These are phyloP conservation scores for Seira sanloemensis DNA, from an alignment of 2,888 invertebrate genomes.

Conservation along the genomic window DNA sequence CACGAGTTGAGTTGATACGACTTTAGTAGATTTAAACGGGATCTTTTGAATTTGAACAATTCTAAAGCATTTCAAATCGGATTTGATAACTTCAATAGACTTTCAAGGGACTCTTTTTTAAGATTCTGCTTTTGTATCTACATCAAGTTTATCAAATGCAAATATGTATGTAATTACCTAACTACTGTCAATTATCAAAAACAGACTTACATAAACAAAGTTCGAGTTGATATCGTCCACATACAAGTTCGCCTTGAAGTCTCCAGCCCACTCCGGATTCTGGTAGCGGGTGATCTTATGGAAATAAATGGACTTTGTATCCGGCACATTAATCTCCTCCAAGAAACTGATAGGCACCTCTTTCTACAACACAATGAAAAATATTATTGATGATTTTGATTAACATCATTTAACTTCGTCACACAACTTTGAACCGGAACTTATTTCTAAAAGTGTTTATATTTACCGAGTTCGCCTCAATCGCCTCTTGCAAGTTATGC, in stretches of 20 bases:
- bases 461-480: conserved; percentile 84
- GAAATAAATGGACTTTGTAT: conserved; percentile 78
- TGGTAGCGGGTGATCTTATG: conserved; percentile 65
- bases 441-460: no score
- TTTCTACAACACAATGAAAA: conserved; percentile 76
- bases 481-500: conserved; percentile 81
- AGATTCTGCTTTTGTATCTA: background rate
- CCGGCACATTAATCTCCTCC: conserved; percentile 85
- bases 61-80: background rate
- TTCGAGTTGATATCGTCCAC: conserved; percentile 88
- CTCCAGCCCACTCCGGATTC: conserved; percentile 68
- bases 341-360: conserved; percentile 85
- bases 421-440: no score
- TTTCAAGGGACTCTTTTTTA: no score
- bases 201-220: conserved; percentile 86
- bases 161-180: no score
- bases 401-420: no score
- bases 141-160: background rate
- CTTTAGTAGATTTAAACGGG: background rate
- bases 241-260: conserved; percentile 70
- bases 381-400: background rate
- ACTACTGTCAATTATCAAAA: background rate
- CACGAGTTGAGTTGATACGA: background rate
- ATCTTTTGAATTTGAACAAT: background rate
- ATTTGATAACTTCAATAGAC: no score